A percentile compares a stretch with the other conserved stretches of the same genome.
Conservation (phyloP, 1,140 invertebrate genomes). For the Nebria ingens region DNA sequence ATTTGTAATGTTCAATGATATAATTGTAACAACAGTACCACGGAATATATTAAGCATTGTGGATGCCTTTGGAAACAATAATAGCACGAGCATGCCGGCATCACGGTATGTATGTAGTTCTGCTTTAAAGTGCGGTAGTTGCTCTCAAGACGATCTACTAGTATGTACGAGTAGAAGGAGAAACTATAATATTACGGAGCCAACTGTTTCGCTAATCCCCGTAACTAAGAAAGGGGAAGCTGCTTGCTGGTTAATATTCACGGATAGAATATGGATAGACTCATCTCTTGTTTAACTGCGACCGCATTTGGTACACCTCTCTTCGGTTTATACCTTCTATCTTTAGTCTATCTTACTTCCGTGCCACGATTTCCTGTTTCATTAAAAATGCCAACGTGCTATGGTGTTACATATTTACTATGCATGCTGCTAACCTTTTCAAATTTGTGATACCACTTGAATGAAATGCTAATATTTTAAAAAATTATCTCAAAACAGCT, state of each 20-base stretch:
- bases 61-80: neutral
- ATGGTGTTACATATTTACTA: too few relatives aligned
- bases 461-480: too few relatives aligned
- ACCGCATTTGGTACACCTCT: too few relatives aligned
- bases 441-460: too few relatives aligned
- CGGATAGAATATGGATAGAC: neutral
- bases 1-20: neutral
- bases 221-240: too few relatives aligned
- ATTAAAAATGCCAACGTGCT: too few relatives aligned
- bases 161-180: neutral
- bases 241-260: slow-evolving; percentile 1
- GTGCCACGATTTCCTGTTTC: too few relatives aligned
- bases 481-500: too few relatives aligned
- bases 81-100: neutral
- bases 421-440: too few relatives aligned
- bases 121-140: neutral
- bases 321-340: too few relatives aligned
- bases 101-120: neutral
- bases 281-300: neutral
- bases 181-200: too few relatives aligned
- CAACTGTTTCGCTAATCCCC: neutral
- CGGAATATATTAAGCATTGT: neutral
- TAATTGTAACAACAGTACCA: neutral
- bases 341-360: too few relatives aligned
- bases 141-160: neutral